Evolutionary conservation across 2,113 vertebrate genomes (phyloP), one percentile per base, ranked within the genome.

Genomic region (Coturnix japonica): DNA sequence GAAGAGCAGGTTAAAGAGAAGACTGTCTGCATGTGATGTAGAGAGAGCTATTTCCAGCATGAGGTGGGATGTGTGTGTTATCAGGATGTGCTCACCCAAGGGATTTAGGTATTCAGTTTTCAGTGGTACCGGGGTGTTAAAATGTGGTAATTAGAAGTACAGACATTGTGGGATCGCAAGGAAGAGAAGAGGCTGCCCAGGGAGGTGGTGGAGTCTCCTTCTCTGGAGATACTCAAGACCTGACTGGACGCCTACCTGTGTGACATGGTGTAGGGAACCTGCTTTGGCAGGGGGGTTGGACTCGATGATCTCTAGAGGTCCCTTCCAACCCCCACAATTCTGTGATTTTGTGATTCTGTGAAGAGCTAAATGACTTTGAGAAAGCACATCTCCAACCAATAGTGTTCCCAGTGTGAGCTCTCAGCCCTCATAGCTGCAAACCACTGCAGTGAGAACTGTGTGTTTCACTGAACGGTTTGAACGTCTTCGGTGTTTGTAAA

Each of bases 21-120:
- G 18, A 11, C 57, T 43, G 35, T 64, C 25, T 0, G 0, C 0
- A 0, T 75, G 31, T 0, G 2, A 15, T 11, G 53, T 28, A 80
- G 91, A 18, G 35, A 21, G 31, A 83, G 31, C 56, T 41, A 2
- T 37, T 91, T 77, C 44, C 44, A 44, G 51, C 30, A 51, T 20
- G 7, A 10, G 35, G 49, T 4, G 83, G 25, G 28, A 25, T 59
- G 17, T 9, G 7, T 22, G n/a, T 53, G n/a, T n/a, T 31, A 64
- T 79, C 14, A 19, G 39, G 21, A 78, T 43, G 49, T 64, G 61
- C n/a, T 60, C 47, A 59, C 49, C 53, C 51, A 64, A 47, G 47
- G 59, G 49, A 53, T 64, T 64, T 56, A 37, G 13, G 7, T 39
- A 23, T 61, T 76, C 16, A 18, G 9, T 41, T 80, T 61, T 15